Percentiles rank a stretch among this genome's conserved stretches.
phyloP scores from a whole-genome alignment of 2,113 vertebrate species.

The Misgurnus anguillicaudatus region DNA sequence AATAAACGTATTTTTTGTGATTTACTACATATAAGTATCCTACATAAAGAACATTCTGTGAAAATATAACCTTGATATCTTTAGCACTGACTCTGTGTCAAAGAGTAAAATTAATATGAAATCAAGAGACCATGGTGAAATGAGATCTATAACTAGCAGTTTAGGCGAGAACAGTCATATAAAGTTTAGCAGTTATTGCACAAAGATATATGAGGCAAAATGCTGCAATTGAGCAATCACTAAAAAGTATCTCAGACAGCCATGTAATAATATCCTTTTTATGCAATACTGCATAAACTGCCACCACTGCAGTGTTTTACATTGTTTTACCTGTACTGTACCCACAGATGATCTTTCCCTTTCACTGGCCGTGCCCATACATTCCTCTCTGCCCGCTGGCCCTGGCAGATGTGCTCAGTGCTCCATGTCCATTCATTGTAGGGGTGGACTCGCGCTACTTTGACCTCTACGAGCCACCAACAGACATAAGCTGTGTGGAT shows the following conservation, averaged over 20 bases:
- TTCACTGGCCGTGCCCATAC: slow-evolving; percentile 98
- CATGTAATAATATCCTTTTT: neutral
- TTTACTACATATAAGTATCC: too few species aligned
- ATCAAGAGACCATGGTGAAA: too few species aligned
- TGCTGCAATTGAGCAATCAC: too few species aligned
- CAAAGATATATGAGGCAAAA: too few species aligned
- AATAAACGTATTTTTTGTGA: too few species aligned
- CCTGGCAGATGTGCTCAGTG: slow-evolving; percentile 93
- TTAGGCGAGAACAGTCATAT: too few species aligned
- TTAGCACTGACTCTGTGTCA: too few species aligned
- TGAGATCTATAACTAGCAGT: too few species aligned
- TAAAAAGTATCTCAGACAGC: neutral
- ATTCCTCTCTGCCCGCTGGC: slow-evolving; percentile 96
- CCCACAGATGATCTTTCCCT: slow-evolving; percentile 97
- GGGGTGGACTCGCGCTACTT: slow-evolving; percentile 98
- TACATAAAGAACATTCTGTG: too few species aligned
- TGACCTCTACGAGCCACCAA: slow-evolving; percentile 94
- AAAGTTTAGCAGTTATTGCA: too few species aligned
- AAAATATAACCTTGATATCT: too few species aligned
- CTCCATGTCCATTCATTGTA: slow-evolving; percentile 96
- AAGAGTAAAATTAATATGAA: too few species aligned
- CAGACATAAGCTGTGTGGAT: slow-evolving; percentile 96
- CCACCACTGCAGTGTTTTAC: neutral
- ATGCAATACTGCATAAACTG: neutral
- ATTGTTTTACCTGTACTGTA: slow-evolving; percentile 38